Evolutionary conservation across 2,797 vertebrate species (phyloP).

Genomic region (Anomalospiza imberbis): DNA sequence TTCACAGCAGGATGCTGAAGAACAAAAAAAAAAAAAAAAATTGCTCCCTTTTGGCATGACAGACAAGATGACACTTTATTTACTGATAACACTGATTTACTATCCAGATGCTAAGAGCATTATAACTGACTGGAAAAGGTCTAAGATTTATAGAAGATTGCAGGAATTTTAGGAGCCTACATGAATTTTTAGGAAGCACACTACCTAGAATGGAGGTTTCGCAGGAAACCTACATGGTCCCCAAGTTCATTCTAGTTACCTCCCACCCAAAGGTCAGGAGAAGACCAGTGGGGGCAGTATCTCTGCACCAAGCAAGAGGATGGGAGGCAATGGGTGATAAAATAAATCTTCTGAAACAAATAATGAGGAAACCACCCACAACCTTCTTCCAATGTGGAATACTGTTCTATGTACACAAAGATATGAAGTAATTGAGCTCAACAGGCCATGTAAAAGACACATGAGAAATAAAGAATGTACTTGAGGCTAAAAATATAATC

Average conservation of each 20-base stretch:
- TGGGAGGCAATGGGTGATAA: accelerated
- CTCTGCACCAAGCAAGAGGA: background rate
- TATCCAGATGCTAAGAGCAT: background rate
- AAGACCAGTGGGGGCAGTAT: background rate
- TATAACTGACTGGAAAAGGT: background rate
- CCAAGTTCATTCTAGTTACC: background rate
- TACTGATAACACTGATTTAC: background rate
- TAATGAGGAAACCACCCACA: background rate
- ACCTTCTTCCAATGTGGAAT: background rate
- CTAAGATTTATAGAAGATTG: background rate
- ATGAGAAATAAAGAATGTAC: slow-evolving; percentile 39
- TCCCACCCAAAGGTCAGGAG: background rate
- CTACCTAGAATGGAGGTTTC: background rate
- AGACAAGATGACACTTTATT: background rate
- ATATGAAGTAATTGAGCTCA: slow-evolving; percentile 30
- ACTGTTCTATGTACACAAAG: background rate
- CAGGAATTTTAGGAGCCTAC: background rate
- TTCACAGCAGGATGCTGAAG: background rate
- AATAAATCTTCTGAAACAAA: background rate
- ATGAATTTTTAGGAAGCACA: background rate
- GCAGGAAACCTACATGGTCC: background rate
- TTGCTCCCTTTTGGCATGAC: background rate
- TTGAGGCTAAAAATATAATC: slow-evolving; percentile 49
- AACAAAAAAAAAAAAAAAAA: background rate
- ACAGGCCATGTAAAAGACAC: slow-evolving; percentile 29